Conservation (phyloP, 2,888 invertebrate genomes). For the Torymus tubicola region DNA sequence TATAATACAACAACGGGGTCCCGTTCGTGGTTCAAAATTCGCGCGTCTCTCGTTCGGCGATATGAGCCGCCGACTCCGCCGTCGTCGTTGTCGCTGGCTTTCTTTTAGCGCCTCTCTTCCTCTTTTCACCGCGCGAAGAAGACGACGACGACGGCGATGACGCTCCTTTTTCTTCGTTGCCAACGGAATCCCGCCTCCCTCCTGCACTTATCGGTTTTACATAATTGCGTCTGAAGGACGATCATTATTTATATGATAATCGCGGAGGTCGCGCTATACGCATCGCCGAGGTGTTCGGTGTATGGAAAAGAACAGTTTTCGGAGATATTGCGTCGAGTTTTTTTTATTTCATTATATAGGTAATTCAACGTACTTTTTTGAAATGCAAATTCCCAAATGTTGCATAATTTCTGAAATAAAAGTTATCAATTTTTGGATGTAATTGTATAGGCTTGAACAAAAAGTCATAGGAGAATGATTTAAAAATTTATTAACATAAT, state of each 20-base stretch:
- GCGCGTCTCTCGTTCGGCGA: background rate
- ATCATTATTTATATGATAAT: constrained; percentile 69
- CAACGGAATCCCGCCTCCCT: constrained; percentile 53
- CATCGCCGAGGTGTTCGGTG: background rate
- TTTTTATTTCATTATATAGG: too few relatives aligned
- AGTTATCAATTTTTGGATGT: too few relatives aligned
- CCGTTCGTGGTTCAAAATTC: constrained; percentile 54
- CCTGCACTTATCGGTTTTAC: constrained; percentile 67
- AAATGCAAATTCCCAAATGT: too few relatives aligned
- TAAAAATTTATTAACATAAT: too few relatives aligned
- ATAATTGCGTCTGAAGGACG: constrained; percentile 68
- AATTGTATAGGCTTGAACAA: too few relatives aligned
- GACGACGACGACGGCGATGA: too few relatives aligned
- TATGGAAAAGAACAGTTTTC: too few relatives aligned
- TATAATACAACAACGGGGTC: constrained; percentile 67
- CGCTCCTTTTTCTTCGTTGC: constrained; percentile 11
- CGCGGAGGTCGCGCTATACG: constrained; percentile 48
- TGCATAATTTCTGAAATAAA: too few relatives aligned
- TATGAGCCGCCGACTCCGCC: background rate
- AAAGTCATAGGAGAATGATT: too few relatives aligned
- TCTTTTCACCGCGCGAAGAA: background rate
- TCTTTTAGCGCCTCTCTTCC: background rate
- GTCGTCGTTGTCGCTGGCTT: background rate
- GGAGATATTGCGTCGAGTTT: too few relatives aligned
- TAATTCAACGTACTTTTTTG: too few relatives aligned